Evolutionary conservation across 2,797 vertebrate species (phyloP).

Genomic region (Cyprinodon diabolis): DNA sequence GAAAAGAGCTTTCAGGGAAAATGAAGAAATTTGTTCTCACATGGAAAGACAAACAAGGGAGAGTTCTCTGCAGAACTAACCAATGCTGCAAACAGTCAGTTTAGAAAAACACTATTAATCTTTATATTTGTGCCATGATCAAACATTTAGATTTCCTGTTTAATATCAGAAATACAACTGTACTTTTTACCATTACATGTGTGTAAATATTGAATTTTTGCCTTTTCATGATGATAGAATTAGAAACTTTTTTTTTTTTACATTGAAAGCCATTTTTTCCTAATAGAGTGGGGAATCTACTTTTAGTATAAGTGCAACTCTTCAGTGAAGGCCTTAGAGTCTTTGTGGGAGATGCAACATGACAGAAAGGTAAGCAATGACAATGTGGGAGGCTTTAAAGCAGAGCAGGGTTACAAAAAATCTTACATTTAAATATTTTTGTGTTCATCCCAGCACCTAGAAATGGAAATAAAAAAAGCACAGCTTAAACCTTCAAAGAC

Average conservation of each 20-base stretch:
- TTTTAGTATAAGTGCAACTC: too few relatives aligned
- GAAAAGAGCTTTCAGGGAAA: conserved; percentile 57
- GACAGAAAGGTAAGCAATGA: too few relatives aligned
- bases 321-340: too few relatives aligned
- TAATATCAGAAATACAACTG: background rate
- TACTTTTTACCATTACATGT: background rate
- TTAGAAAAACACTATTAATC: conserved; percentile 23
- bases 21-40: conserved; percentile 38
- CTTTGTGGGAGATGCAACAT: too few relatives aligned
- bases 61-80: conserved; percentile 26
- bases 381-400: too few relatives aligned
- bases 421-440: too few relatives aligned
- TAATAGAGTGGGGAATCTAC: background rate
- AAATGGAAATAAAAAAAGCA: too few relatives aligned
- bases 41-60: conserved; percentile 28
- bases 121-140: conserved; percentile 15
- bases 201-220: background rate
- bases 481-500: too few relatives aligned
- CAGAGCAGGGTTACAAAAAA: too few relatives aligned
- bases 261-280: background rate
- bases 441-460: too few relatives aligned
- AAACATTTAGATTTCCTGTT: conserved; percentile 18
- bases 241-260: background rate
- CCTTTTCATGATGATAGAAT: background rate
- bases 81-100: conserved; percentile 25